These are phyloP conservation scores for Epinotia brunnichana DNA, from an alignment of 2,888 invertebrate genomes.

Conservation along the genomic window DNA sequence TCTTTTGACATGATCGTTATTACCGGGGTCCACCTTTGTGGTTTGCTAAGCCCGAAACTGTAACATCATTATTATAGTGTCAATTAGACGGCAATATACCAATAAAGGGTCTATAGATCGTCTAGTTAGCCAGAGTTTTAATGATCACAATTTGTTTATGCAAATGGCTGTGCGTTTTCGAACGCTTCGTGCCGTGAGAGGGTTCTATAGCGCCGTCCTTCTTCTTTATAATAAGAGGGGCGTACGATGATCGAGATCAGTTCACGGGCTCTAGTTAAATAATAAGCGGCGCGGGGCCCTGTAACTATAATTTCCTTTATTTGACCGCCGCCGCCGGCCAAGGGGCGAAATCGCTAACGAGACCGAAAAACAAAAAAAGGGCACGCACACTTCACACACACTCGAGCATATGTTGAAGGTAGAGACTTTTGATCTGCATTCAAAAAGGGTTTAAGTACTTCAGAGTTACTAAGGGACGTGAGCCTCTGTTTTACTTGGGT, in stretches of 20 bases:
- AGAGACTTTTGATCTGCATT: constrained; percentile 11
- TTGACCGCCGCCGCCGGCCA: constrained; percentile 68
- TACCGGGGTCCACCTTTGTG: constrained; percentile 77
- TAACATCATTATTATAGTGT: constrained; percentile 81
- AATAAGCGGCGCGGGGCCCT: constrained; percentile 77
- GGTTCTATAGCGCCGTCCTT: constrained; percentile 43
- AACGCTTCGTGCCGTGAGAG: constrained; percentile 44
- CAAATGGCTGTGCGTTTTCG: constrained; percentile 55
- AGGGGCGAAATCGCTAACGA: constrained; percentile 75
- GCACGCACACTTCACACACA: constrained; percentile 58
- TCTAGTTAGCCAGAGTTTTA: constrained; percentile 66
- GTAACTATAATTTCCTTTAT: constrained; percentile 80
- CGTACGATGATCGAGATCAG: constrained; percentile 70
- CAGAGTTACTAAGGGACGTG: background rate
- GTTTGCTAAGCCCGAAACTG: constrained; percentile 74
- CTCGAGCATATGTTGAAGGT: constrained; percentile 16
- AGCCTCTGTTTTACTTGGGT: background rate
- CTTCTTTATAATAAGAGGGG: constrained; percentile 61
- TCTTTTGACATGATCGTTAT: constrained; percentile 83
- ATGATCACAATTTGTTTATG: constrained; percentile 61
- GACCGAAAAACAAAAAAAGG: constrained; percentile 63
- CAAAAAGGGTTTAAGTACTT: constrained; percentile 17
- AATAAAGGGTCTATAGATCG: constrained; percentile 67
- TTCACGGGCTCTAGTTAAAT: constrained; percentile 79
- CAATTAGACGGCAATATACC: constrained; percentile 77